A percentile compares a stretch with the other conserved stretches of the same genome.
phyloP scores from a whole-genome alignment of 2,888 invertebrate species.

The Cantharis rustica region DNA sequence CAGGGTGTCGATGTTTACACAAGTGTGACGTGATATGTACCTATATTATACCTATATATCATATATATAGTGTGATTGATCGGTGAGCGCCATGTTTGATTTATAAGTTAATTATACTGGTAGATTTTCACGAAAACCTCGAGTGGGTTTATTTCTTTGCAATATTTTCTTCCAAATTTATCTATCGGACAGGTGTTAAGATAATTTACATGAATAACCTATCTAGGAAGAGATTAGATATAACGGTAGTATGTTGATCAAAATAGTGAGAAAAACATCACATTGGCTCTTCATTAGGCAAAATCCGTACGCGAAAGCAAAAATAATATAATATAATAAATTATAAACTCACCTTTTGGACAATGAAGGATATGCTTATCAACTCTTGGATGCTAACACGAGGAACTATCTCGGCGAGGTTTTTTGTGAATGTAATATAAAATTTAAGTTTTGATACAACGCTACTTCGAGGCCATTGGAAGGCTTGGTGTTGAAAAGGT shows the following conservation, averaged over 20 bases:
- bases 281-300: background rate
- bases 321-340: background rate
- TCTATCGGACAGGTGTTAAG: constrained; percentile 22
- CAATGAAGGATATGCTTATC: background rate
- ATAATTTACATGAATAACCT: constrained; percentile 26
- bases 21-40: constrained; percentile 23
- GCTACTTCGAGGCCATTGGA: background rate
- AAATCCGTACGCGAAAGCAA: background rate
- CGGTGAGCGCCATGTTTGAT: constrained; percentile 25
- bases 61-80: constrained; percentile 21
- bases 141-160: background rate
- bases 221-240: constrained; percentile 29
- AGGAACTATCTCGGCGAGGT: background rate
- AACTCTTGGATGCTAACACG: background rate
- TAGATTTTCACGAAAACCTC: background rate
- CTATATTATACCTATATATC: background rate
- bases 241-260: constrained; percentile 6
- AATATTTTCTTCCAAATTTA: constrained; percentile 13
- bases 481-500: background rate
- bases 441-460: background rate
- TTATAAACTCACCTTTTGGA: background rate
- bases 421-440: background rate
- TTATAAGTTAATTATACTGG: background rate
- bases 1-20: constrained; percentile 19
- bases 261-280: background rate